These are phyloP conservation scores for Acanthurus tractus DNA, from an alignment of 2,797 vertebrate species.

Conservation along the genomic window DNA sequence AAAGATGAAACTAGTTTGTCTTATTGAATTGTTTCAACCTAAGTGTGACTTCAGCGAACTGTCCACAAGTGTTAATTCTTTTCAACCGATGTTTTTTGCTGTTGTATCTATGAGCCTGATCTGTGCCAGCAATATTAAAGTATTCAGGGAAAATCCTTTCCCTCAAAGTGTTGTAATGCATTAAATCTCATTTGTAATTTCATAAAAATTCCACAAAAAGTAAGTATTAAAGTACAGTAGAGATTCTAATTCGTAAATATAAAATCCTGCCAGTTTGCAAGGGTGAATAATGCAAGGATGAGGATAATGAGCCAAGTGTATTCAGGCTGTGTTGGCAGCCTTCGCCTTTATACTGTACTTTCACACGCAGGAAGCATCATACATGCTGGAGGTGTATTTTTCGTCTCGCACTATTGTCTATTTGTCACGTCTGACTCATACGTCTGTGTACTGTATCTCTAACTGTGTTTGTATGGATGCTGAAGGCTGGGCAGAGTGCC, in stretches of 20 bases:
- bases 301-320: conserved; percentile 16
- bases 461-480: conserved; percentile 47
- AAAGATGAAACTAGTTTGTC: neutral
- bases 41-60: neutral
- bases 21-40: neutral
- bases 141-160: neutral
- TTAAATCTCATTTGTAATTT: conserved; percentile 22
- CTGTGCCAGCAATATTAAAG: neutral
- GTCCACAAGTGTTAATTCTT: neutral
- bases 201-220: conserved; percentile 11
- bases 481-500: conserved; percentile 47
- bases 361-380: conserved; percentile 14
- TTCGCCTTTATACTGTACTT: neutral
- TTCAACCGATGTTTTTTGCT: neutral
- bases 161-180: neutral
- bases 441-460: conserved; percentile 49
- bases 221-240: neutral
- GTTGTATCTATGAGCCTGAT: neutral
- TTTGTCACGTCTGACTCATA: conserved; percentile 67
- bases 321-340: conserved; percentile 24
- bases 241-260: conserved; percentile 6
- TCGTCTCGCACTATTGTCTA: conserved; percentile 22
- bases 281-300: conserved; percentile 7
- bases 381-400: conserved; percentile 48
- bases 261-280: neutral